phyloP scores from a whole-genome alignment of 2,797 vertebrate species.

The Silurus lanzhouensis region DNA sequence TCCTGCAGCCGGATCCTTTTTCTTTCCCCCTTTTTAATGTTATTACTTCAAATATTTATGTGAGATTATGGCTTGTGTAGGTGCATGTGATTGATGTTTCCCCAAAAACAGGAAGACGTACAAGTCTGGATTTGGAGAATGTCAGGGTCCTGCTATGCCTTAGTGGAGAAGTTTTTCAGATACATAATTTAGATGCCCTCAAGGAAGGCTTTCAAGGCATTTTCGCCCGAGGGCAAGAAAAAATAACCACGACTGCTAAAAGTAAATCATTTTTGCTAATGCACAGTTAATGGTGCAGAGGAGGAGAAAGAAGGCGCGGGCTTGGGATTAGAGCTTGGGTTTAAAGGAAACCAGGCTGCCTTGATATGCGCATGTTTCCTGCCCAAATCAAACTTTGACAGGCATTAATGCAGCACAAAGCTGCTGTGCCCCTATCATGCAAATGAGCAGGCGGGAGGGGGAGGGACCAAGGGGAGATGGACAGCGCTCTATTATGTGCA shows the following conservation, averaged over 20 bases:
- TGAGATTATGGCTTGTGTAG: conserved; percentile 94
- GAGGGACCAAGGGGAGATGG: conserved; percentile 56
- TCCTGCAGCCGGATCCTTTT: conserved; percentile 91
- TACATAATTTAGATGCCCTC: conserved; percentile 99
- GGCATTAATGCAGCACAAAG: conserved; percentile 80
- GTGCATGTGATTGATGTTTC: conserved; percentile 97
- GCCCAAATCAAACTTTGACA: conserved; percentile 76
- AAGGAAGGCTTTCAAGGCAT: conserved; percentile 99
- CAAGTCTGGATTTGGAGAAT: conserved; percentile 93
- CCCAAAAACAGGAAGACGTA: conserved; percentile 97
- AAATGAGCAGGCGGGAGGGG: conserved; percentile 73
- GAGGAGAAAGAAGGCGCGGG: conserved; percentile 78
- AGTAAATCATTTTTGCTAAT: conserved; percentile 99
- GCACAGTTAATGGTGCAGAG: conserved; percentile 98
- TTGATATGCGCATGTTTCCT: conserved; percentile 80
- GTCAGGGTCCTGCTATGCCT: conserved; percentile 93
- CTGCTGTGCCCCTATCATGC: conserved; percentile 83
- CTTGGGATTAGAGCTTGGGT: conserved; percentile 91
- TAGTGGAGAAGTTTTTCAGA: conserved; percentile 99
- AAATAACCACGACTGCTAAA: conserved; percentile 99
- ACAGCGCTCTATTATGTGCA: conserved; percentile 74
- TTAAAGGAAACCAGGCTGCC: conserved; percentile 84
- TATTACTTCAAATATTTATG: conserved; percentile 99
- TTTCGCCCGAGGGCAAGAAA: conserved; percentile 97
- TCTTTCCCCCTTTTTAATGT: conserved; percentile 88